phyloP scores from a whole-genome alignment of 2,888 invertebrate genomes.

The Diarsia rubi region DNA sequence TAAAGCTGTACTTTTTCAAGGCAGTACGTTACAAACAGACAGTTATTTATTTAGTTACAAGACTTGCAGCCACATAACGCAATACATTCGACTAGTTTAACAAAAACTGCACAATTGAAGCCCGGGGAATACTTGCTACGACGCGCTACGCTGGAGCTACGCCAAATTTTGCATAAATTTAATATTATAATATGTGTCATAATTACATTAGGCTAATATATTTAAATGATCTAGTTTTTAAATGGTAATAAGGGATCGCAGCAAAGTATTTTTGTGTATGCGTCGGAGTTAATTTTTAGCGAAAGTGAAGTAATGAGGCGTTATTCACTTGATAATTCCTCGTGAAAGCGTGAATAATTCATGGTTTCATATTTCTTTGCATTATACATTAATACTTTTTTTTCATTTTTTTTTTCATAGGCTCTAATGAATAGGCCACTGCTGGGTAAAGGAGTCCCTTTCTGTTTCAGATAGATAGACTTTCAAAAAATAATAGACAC shows the following conservation, averaged over 20 bases:
- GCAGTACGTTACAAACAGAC: slow-evolving; percentile 14
- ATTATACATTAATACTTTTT: slow-evolving; percentile 41
- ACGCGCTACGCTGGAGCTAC: slow-evolving; percentile 73
- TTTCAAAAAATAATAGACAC: no score
- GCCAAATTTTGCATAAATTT: slow-evolving; percentile 77
- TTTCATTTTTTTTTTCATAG: no score
- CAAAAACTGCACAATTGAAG: slow-evolving; percentile 63
- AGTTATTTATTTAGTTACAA: slow-evolving; percentile 43
- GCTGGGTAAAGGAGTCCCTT: no score
- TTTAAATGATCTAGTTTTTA: slow-evolving; percentile 45
- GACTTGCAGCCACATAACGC: slow-evolving; percentile 47
- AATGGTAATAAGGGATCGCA: slow-evolving; percentile 27
- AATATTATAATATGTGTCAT: slow-evolving; percentile 65
- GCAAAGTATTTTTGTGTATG: slow-evolving; percentile 15
- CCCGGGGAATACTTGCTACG: slow-evolving; percentile 63
- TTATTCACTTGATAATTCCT: slow-evolving; percentile 24
- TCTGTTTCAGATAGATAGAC: no score
- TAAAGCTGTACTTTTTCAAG: slow-evolving; percentile 23
- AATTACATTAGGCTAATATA: slow-evolving; percentile 72
- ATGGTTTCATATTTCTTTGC: slow-evolving; percentile 30
- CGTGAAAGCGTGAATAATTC: slow-evolving; percentile 34
- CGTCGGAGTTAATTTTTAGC: slow-evolving; percentile 5
- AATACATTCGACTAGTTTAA: slow-evolving; percentile 60
- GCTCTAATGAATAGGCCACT: no score
- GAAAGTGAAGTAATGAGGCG: slow-evolving; percentile 8